phyloP scores from a whole-genome alignment of 2,797 vertebrate species.

The Enoplosus armatus region DNA sequence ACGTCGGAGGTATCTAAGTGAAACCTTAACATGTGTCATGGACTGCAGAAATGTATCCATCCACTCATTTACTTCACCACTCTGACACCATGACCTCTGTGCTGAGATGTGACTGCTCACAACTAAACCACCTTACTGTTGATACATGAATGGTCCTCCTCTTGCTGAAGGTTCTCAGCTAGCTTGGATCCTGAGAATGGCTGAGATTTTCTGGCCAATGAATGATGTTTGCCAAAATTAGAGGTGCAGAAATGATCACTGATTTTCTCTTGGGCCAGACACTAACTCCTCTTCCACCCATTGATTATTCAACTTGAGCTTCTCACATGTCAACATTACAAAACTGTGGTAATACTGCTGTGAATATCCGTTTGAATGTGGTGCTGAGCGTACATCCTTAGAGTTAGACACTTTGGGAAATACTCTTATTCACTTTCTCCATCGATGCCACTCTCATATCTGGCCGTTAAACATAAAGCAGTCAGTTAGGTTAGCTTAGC shows the following conservation, averaged over 20 bases:
- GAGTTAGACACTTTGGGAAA: not conserved
- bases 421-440: not conserved
- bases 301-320: no score
- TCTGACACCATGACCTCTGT: not conserved
- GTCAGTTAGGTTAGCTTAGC: not conserved
- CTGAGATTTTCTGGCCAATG: no score
- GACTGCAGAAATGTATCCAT: not conserved
- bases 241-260: not conserved
- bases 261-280: not conserved
- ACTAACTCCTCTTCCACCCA: no score
- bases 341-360: no score
- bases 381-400: no score
- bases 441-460: not conserved
- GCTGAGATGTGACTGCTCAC: not conserved
- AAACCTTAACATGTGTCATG: not conserved
- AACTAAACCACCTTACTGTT: no score
- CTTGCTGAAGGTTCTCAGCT: not conserved
- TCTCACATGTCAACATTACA: no score
- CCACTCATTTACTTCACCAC: not conserved
- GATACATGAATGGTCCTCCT: no score
- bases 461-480: not conserved
- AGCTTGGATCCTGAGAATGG: not conserved
- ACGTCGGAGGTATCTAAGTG: conserved; percentile 53
- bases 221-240: not conserved
- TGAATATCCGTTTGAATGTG: no score